Evolutionary conservation across 2,113 vertebrate genomes (phyloP).

Genomic region (Psophia crepitans): DNA sequence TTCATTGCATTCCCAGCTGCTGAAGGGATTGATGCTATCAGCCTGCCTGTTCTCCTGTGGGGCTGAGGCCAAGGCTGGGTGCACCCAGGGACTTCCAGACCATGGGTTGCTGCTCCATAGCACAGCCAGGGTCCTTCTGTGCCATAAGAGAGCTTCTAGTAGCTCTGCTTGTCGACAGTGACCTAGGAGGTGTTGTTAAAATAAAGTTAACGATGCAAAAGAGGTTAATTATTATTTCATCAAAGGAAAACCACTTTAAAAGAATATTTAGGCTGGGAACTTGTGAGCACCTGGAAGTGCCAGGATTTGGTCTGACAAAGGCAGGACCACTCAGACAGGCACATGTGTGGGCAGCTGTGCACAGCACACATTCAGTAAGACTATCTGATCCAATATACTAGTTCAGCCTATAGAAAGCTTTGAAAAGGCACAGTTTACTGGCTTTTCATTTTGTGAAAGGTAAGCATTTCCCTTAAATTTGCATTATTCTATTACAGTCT

Average conservation of each 20-base stretch:
- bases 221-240: not conserved
- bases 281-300: not conserved
- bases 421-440: not conserved
- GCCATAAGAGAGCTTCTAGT: not conserved
- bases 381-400: not conserved
- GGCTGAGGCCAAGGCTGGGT: not conserved
- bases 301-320: not conserved
- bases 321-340: not conserved
- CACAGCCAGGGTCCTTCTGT: no score
- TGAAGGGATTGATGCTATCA: not conserved
- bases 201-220: not conserved
- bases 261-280: not conserved
- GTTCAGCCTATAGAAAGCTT: not conserved
- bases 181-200: not conserved
- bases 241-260: not conserved
- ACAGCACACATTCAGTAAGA: accelerated
- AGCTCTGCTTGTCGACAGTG: not conserved
- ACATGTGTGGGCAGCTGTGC: not conserved
- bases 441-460: not conserved
- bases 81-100: not conserved
- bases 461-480: not conserved
- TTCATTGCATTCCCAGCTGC: not conserved
- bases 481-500: not conserved
- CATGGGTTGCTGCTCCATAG: not conserved
- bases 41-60: not conserved